These are phyloP conservation scores for Zeus faber DNA, from an alignment of 2,113 vertebrate genomes.

Conservation along the genomic window DNA sequence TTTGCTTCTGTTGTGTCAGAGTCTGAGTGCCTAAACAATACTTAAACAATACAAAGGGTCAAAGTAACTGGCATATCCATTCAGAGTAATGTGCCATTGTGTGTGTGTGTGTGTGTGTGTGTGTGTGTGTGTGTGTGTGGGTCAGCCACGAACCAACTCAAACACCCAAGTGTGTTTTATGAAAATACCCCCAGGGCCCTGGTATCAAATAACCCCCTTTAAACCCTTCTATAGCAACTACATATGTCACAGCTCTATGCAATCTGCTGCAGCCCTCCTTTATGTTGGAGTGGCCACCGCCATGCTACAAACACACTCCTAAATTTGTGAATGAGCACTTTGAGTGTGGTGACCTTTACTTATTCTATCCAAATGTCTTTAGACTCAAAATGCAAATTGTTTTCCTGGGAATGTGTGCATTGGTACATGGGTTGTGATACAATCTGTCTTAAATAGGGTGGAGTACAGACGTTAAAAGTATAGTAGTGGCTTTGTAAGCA, in stretches of 20 bases:
- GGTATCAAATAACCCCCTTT: slow-evolving; percentile 43
- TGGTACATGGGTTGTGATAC: background rate
- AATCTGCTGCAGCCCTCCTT: slow-evolving; percentile 27
- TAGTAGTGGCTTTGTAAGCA: too few species aligned
- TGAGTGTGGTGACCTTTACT: too few species aligned
- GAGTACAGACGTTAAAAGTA: background rate
- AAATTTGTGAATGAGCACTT: slow-evolving; percentile 28
- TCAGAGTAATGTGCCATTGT: slow-evolving; percentile 33
- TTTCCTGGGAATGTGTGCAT: background rate
- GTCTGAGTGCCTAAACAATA: slow-evolving; percentile 51
- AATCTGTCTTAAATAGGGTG: background rate
- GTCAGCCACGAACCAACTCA: slow-evolving; percentile 25
- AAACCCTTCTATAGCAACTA: slow-evolving; percentile 31
- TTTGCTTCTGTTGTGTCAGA: slow-evolving; percentile 58
- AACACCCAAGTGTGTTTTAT: slow-evolving; percentile 53
- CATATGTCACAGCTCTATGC: slow-evolving; percentile 47
- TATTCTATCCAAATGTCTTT: background rate
- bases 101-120: background rate
- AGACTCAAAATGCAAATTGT: background rate
- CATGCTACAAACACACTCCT: slow-evolving; percentile 16
- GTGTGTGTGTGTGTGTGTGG: background rate
- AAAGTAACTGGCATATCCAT: slow-evolving; percentile 49
- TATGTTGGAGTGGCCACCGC: slow-evolving; percentile 24
- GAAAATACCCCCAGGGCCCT: slow-evolving; percentile 51
- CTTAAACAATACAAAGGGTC: slow-evolving; percentile 56